Conservation (phyloP, 2,888 invertebrate species). For the Agrochola litura region DNA sequence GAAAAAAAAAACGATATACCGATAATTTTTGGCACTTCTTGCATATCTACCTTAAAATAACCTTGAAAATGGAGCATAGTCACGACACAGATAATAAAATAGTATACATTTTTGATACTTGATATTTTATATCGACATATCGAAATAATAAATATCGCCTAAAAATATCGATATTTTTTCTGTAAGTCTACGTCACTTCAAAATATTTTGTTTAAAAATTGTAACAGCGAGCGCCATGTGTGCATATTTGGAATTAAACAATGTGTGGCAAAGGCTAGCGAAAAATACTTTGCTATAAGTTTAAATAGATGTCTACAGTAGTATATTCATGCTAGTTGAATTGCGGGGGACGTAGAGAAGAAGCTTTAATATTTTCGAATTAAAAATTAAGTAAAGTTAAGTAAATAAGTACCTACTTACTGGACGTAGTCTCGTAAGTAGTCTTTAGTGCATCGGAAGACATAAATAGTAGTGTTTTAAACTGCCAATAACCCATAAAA, state of each 20-base stretch:
- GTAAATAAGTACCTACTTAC: background rate
- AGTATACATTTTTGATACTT: no score
- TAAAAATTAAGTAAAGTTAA: background rate
- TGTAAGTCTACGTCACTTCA: no score
- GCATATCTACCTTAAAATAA: no score
- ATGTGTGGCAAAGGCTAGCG: background rate
- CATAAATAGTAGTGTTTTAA: constrained; percentile 29
- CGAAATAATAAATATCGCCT: no score
- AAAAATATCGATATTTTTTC: no score
- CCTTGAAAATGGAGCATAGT: no score
- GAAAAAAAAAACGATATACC: no score
- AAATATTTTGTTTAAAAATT: no score
- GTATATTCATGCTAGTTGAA: background rate
- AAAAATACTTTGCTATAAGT: background rate
- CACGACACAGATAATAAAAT: no score
- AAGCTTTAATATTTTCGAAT: no score
- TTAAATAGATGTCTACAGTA: background rate
- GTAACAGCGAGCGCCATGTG: background rate
- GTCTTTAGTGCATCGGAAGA: constrained; percentile 26
- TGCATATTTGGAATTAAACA: background rate
- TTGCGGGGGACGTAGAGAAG: background rate
- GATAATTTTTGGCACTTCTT: no score
- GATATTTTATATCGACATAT: no score
- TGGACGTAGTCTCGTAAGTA: background rate
- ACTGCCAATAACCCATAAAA: constrained; percentile 32